Evolutionary conservation across 2,888 invertebrate species (phyloP).

Genomic region (Lampropteryx suffumata): DNA sequence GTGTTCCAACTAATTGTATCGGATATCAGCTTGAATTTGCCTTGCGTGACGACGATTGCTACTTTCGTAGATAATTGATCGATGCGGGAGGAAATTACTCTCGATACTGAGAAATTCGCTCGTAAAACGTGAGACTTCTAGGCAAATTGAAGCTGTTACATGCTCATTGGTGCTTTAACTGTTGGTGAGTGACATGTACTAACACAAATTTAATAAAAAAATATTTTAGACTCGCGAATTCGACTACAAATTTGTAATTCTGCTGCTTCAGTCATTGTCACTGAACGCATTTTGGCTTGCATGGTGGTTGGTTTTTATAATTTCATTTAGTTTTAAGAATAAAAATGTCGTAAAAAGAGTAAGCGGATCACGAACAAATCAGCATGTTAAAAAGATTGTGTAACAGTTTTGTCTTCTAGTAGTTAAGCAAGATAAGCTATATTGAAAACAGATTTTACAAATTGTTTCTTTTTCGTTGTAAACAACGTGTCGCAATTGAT

Average conservation of each 20-base stretch:
- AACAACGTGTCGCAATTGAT: no score
- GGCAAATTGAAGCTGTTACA: constrained; percentile 29
- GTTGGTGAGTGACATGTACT: constrained; percentile 24
- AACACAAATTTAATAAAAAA: constrained; percentile 4
- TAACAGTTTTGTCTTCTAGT: no score
- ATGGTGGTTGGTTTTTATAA: no score
- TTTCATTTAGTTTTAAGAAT: no score
- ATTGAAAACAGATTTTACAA: no score
- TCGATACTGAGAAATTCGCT: constrained; percentile 28
- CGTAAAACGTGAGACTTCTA: constrained; percentile 24
- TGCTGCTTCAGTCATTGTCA: constrained; percentile 1
- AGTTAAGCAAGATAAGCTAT: no score
- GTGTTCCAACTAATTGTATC: constrained; percentile 24
- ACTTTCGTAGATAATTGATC: constrained; percentile 32
- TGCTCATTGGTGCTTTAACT: constrained; percentile 24
- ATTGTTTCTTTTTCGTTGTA: no score
- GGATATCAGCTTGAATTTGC: constrained; percentile 31
- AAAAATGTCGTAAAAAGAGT: no score
- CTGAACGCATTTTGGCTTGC: no score
- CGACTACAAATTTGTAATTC: background rate
- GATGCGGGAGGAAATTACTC: constrained; percentile 32
- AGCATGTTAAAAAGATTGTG: no score
- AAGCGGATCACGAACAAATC: no score
- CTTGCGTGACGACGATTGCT: constrained; percentile 27
- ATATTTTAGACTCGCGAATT: background rate